Evolutionary conservation across 2,113 vertebrate species (phyloP), one percentile per base, ranked within the genome.

Genomic region (Meleagris gallopavo): DNA sequence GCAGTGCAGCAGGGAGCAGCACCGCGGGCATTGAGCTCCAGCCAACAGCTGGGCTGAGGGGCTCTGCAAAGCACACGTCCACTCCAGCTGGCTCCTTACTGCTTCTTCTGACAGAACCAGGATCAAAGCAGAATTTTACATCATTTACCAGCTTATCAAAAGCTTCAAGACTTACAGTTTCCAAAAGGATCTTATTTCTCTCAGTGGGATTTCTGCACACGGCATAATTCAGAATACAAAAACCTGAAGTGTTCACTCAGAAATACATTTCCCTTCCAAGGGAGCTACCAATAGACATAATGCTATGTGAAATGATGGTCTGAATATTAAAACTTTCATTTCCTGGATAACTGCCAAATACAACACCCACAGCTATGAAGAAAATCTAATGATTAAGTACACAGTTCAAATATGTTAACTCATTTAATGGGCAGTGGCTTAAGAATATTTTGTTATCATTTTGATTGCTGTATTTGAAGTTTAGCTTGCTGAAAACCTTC

Each of bases 51-150:
- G 18, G 36, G 10, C 13, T 36, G 6, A 54, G 27, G 46, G 24
- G 29, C 25, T 1, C 41, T 17, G 18, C 48, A n/a, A 55, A 43
- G 43, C 0, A 7, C 22, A 8, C 3, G 0, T 27, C 50, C 67
- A 2, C 3, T 12, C 54, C 48, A 40, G 30, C 32, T 34, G 34
- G 43, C 38, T 32, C 41, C 52, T 70, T 2, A 3, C 75, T 18
- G 25, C 27, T 25, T 50, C 32, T 46, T 32, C 32, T 2, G 1
- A 70, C 14, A 43, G 43, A 45, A 0, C 0, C 0, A 0, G 38
- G 54, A 72, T 22, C 75, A 82, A 0, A 0, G 32, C 55, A 36
- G 13, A 13, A 57, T 46, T 62, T 71, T 86, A 58, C 41, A 57
- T 15, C 52, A 40, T 25, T 72, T 18, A 2, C 24, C 55, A 77